A percentile compares a stretch with the other conserved stretches of the same genome.
phyloP scores from a whole-genome alignment of 2,888 invertebrate species.

The Hirtodrosophila histrioides region DNA sequence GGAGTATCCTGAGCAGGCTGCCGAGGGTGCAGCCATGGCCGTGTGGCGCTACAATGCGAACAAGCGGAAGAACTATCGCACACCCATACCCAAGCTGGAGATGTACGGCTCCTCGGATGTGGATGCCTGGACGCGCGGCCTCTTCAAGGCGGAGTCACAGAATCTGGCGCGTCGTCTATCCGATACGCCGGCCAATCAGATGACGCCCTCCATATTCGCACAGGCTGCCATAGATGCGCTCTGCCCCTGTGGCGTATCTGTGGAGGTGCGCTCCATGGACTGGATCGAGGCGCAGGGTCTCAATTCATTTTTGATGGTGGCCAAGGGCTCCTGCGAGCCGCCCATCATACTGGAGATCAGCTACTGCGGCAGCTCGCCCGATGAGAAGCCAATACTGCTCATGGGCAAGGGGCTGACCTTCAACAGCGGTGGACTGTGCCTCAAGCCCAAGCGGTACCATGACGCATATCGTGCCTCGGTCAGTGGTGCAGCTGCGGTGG shows the following conservation, averaged over 20 bases:
- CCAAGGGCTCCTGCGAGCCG: constrained; percentile 85
- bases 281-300: constrained; percentile 86
- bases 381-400: constrained; percentile 85
- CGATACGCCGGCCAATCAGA: constrained; percentile 90
- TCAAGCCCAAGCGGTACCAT: constrained; percentile 64
- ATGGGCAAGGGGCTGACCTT: constrained; percentile 87
- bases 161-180: constrained; percentile 89
- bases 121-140: constrained; percentile 88
- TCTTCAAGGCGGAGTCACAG: constrained; percentile 89
- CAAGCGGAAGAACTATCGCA: constrained; percentile 84
- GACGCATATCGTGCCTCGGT: constrained; percentile 85
- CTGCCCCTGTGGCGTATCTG: constrained; percentile 86
- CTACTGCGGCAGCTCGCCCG: constrained; percentile 84
- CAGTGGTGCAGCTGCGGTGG: constrained; percentile 87
- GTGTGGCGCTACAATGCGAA: constrained; percentile 87
- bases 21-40: constrained; percentile 87
- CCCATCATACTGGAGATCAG: constrained; percentile 86
- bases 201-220: constrained; percentile 91
- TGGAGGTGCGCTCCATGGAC: constrained; percentile 85
- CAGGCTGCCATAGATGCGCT: constrained; percentile 88
- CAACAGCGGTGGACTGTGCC: constrained; percentile 84
- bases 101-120: constrained; percentile 85
- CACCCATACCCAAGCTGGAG: constrained; percentile 85
- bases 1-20: constrained; percentile 88
- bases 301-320: constrained; percentile 85